Evolutionary conservation across 2,113 vertebrate species (phyloP).

Genomic region (Apodemus speciosus): DNA sequence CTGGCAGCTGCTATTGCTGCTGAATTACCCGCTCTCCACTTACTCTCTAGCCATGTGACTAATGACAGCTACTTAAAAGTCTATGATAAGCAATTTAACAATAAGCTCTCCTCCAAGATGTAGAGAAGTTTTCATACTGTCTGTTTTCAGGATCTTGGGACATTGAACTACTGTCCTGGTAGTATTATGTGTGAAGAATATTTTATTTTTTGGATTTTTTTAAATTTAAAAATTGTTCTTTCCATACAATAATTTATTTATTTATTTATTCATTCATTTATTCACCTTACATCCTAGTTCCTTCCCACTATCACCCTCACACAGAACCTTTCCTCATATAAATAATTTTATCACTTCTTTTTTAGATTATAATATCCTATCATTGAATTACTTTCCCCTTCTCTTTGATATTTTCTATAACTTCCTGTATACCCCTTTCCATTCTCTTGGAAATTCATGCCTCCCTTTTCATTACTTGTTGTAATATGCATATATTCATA

Average conservation of each 20-base stretch:
- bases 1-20: too few species aligned
- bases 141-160: neutral
- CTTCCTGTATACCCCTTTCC: neutral
- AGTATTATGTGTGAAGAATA: neutral
- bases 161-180: neutral
- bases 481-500: neutral
- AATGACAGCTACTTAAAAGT: neutral
- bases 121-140: neutral
- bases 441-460: neutral
- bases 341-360: neutral
- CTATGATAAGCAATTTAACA: neutral
- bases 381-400: neutral
- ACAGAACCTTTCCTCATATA: neutral
- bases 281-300: too few species aligned
- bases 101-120: neutral
- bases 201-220: neutral
- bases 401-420: neutral
- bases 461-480: neutral
- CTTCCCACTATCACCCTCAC: too few species aligned
- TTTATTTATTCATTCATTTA: too few species aligned
- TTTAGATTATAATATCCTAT: neutral
- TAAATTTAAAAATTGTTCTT: neutral
- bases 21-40: too few species aligned
- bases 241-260: too few species aligned
- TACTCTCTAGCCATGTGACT: too few species aligned